A percentile compares a stretch with the other conserved stretches of the same genome.
phyloP scores from a whole-genome alignment of 1,140 invertebrate genomes.

The Meloidogyne chitwoodi region DNA sequence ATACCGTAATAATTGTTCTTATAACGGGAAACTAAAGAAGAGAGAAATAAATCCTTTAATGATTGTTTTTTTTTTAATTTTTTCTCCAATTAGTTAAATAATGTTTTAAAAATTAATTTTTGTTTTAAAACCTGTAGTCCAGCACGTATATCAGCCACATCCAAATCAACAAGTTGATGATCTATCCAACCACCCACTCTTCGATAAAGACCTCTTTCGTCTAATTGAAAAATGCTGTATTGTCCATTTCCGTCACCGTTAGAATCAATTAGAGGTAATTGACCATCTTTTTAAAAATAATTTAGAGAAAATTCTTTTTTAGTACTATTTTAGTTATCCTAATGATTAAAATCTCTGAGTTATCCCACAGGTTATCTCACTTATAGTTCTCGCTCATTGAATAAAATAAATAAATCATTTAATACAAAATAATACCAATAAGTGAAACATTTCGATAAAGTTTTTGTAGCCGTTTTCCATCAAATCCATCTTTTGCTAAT shows the following conservation, averaged over 20 bases:
- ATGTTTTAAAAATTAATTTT: too few species aligned
- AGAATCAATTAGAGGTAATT: constrained; percentile 60
- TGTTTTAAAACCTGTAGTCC: constrained; percentile 51
- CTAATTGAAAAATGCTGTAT: constrained; percentile 62
- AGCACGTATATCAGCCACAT: constrained; percentile 39
- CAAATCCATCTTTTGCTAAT: constrained; percentile 46
- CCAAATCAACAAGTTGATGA: constrained; percentile 25
- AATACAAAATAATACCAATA: constrained; percentile 24
- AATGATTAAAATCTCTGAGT: too few species aligned
- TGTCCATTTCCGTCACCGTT: constrained; percentile 63
- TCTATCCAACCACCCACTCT: constrained; percentile 46
- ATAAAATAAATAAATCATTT: too few species aligned
- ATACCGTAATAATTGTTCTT: too few species aligned
- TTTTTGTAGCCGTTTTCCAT: constrained; percentile 48
- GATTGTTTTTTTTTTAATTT: too few species aligned
- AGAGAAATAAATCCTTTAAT: too few species aligned
- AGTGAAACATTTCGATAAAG: constrained; percentile 55
- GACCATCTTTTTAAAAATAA: constrained; percentile 25
- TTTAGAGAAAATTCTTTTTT: background rate
- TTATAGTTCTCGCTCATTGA: too few species aligned
- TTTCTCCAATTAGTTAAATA: too few species aligned
- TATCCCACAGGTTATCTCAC: too few species aligned
- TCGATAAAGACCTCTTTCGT: constrained; percentile 45
- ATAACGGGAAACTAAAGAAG: too few species aligned
- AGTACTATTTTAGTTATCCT: too few species aligned